Evolutionary conservation across 2,797 vertebrate genomes (phyloP), one percentile per base, ranked within the genome.

Genomic region (Protonibea diacanthus): DNA sequence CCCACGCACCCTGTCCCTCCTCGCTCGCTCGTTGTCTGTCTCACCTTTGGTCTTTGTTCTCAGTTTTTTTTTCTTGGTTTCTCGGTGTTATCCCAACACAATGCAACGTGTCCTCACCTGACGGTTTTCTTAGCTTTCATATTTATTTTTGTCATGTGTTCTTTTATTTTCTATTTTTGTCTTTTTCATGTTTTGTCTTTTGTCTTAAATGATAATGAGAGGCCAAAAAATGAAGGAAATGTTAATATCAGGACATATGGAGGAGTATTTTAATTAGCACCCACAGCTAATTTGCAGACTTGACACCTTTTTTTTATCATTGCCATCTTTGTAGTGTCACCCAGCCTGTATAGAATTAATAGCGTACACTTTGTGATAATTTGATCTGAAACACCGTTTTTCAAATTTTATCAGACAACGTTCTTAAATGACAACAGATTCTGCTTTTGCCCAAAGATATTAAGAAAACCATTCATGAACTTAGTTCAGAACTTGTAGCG

Each of bases 221-320:
- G 56, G 45, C 52, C 61, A 47, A 78, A 27, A 51, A 86, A 47
- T 17, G 8, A 33, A 38, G 33, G 33, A 84, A 71, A 59, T 66
- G 47, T 57, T 77, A 79, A 74, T 83, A 74, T 60, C 56, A 13
- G 65, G 79, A 59, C 78, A 89, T 80, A 83, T 81, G 77, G 82
- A 70, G 29, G 23, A 25, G 53, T 78, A 33, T 74, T 75, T 57
- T 57, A 75, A 80, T 88, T 68, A 86, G 66, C 53, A 71, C 38
- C 29, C 62, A 8, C 20, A 53, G 71, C 80, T 84, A 73, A 81
- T 87, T 85, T 84, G 75, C 81, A 83, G 63, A 48, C 82, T 81
- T 56, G 27, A 69, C 79, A 63, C 57, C 27, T 82, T 77, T 78
- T 58, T 23, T 58, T 23, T 29, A 60, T 74, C 15, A 23, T n/a